Evolutionary conservation across 2,797 vertebrate genomes (phyloP).

Genomic region (Catostomus latipinnis): DNA sequence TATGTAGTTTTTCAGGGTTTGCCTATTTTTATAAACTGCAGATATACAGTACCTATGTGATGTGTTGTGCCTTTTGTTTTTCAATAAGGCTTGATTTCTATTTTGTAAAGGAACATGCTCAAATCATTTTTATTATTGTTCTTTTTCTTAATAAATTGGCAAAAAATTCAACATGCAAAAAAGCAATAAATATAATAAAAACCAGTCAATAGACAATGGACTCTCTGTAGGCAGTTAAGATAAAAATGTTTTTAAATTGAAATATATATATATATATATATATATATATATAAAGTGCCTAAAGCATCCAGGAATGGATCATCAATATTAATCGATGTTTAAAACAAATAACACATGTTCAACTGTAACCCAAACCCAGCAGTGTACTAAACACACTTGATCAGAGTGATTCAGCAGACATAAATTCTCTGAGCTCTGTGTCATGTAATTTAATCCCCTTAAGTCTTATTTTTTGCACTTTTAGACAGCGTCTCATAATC

Average conservation of each 20-base stretch:
- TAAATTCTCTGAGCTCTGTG: slow-evolving; percentile 55
- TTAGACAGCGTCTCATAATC: slow-evolving; percentile 51
- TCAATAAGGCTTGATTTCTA: no score
- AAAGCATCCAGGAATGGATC: slow-evolving; percentile 46
- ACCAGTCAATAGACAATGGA: no score
- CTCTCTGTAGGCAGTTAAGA: background rate
- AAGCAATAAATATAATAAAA: no score
- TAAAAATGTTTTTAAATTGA: slow-evolving; percentile 36
- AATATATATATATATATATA: slow-evolving; percentile 27
- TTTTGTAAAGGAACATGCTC: no score
- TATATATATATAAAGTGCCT: slow-evolving; percentile 7
- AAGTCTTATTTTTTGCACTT: slow-evolving; percentile 53
- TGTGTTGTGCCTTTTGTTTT: no score
- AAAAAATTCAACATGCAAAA: no score
- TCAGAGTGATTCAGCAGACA: slow-evolving; percentile 53
- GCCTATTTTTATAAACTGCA: slow-evolving; percentile 13
- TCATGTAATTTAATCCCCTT: slow-evolving; percentile 62
- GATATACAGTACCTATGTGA: background rate
- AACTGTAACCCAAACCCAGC: slow-evolving; percentile 53
- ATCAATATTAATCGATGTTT: slow-evolving; percentile 62
- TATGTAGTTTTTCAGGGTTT: background rate
- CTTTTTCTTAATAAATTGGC: no score
- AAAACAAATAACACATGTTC: slow-evolving; percentile 62
- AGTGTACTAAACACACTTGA: slow-evolving; percentile 43
- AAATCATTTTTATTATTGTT: no score